Conservation (phyloP, 2,113 vertebrate species). For the Lampris megalopsis region DNA sequence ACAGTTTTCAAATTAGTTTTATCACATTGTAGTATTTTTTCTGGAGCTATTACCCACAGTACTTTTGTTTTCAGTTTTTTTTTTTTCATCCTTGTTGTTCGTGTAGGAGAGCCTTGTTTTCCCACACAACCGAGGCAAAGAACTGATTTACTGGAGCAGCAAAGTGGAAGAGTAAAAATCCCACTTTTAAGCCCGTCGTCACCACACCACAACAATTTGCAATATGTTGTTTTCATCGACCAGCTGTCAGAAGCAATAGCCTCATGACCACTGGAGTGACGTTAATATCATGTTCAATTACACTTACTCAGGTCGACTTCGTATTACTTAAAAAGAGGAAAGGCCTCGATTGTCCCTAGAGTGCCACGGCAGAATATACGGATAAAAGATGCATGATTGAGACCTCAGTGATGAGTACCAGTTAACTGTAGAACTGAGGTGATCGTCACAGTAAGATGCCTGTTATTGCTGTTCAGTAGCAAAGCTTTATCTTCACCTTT, state of each 20-base stretch:
- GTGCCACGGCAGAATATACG: no score
- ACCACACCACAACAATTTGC: not conserved
- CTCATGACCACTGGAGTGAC: not conserved
- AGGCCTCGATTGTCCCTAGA: no score
- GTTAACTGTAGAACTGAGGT: no score
- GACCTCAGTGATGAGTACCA: not conserved
- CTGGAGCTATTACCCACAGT: not conserved
- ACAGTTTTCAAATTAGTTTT: slow-evolving; percentile 19
- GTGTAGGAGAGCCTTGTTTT: not conserved
- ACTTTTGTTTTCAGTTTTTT: not conserved
- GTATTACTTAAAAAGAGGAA: no score
- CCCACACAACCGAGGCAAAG: slow-evolving; percentile 4
- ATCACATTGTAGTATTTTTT: slow-evolving; percentile 30
- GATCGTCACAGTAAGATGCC: not conserved
- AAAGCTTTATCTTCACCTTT: not conserved
- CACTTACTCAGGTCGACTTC: no score
- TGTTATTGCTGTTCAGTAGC: no score
- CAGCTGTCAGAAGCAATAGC: not conserved
- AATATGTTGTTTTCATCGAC: not conserved
- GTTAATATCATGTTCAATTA: not conserved
- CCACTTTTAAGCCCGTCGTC: no score
- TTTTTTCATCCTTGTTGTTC: not conserved
- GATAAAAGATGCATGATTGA: not conserved
- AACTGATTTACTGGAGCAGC: slow-evolving; percentile 29
- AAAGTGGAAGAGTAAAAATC: not conserved